Evolutionary conservation across 2,113 vertebrate species (phyloP), one percentile per base, ranked within the genome.

Genomic region (Gila orcuttii): DNA sequence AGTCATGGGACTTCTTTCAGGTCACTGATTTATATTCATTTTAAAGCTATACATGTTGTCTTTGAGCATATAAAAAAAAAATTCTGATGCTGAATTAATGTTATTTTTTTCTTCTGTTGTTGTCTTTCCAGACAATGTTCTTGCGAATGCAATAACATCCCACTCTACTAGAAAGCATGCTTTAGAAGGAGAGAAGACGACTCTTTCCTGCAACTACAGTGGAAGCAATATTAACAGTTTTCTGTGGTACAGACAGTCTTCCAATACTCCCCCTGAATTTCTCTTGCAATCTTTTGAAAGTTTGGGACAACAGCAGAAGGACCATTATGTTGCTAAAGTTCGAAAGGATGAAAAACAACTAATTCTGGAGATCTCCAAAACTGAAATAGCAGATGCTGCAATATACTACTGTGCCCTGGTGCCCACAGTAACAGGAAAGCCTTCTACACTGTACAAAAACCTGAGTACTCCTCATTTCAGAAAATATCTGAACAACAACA

Each of bases 291-390:
- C 10, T n/a, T 42, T 71, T 71, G 10, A 12, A 71, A 1, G 21
- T 71, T 6, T 0, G 68, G 68, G 19, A 12, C 33, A 1, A 23
- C 33, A 42, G 19, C 3, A 71, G 19, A 71, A 71, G 9, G 68
- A 23, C 33, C 21, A 2, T 1, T 23, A n/a, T 71, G 21, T 12
- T 6, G 36, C 68, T 23, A 3, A 75, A 33, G 64, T 15, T 31
- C 33, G 23, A 17, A 66, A 62, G 13, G 33, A 74, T 1, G 2
- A 33, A 23, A 68, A 77, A 36, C 33, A 2, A 23, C 76, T 86
- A 10, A 2, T 69, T 73, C 74, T 89, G 47, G 11, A 64, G 7
- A 83, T 89, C 68, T 86, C 85, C 50, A 81, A 60, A 76, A 78
- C 50, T 82, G 39, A 80, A 31, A 15, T 62, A 66, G 28, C 86